Base-by-base conservation (phyloP, 2,113 vertebrate species). In the Cottus gobio region DNA sequence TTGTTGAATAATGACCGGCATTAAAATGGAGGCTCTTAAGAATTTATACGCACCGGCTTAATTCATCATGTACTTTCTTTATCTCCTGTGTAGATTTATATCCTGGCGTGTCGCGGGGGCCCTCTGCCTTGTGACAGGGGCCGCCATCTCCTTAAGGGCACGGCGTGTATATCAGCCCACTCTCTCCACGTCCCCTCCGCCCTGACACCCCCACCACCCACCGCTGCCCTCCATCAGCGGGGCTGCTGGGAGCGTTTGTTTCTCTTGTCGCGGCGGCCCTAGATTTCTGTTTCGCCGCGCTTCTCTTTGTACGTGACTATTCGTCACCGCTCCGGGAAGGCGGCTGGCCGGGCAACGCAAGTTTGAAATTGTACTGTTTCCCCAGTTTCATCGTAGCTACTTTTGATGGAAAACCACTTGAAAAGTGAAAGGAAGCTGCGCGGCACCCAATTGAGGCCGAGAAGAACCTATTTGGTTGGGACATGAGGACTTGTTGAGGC, bases 21-120 rank as follows among this genome's bases (percentile, higher is more conserved):
- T 99, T 99, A 99, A 99, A 99, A 99, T 98, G 97, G 97, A 98
- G 97, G 96, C 97, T 98, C 97, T 99, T 99, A 98, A 99, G 97
- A 99, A 99, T 99, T 99, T 98, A 99, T 99, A 98, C 91, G 95
- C 96, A 86, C 61, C 94, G 93, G 96, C 96, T 98, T 98, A 97
- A 99, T 99, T 98, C 96, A 99, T 99, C 97, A 98, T 97, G 96
- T 96, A 96, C 97, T 96, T 98, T 96, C 97, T 97, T 98, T 98
- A 98, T 99, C 98, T 98, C 93, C 93, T 94, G 95, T 96, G 95
- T 94, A 97, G 97, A 98, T 99, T 99, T 99, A 99, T 98, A 97
- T 98, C 97, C 91, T 89, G 92, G 87, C 96, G 93, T 97, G 97
- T 98, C 96, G 96, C 93, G 85, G 94, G 54, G 95, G 95, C 92